Evolutionary conservation across 2,888 invertebrate genomes (phyloP), one percentile per base, ranked within the genome.

Genomic region (Tenthredo distinguenda): DNA sequence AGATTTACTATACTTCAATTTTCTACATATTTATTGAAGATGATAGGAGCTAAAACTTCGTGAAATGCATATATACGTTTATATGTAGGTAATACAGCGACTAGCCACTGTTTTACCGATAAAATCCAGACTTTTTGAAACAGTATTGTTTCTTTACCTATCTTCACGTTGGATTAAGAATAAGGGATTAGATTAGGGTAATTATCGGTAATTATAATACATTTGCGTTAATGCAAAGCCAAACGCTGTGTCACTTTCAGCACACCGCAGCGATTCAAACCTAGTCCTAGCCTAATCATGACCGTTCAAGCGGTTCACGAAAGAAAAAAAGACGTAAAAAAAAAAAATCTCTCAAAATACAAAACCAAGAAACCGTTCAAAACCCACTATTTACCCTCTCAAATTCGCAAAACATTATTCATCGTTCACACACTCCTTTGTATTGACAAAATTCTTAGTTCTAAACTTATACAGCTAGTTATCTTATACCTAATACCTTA

Each of bases 381-480:
- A 68, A 34, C 7, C 68, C 43, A 74, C 12, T 21, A 40, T 43
- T 9, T 47, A 74, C 26, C 74, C n/a, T 43, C 74, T 74, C 43
- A 31, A 68, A 68, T 34, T 68, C 68, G 34, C 34, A 74, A 47
- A 74, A 74, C 74, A 74, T 21, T 74, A 74, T n/a, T 55, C 55
- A 55, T 77, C 55, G 31, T 15, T 50, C 50, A 55, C 77, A 77
- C 55, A 77, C 47, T 77, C 50, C 55, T 77, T 55, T 55, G 55
- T 81, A 81, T 81, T 81, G 62, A 58, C 58, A 62, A 81, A 58
- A 34, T 81, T 21, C 81, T 62, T 81, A 81, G n/a, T 77, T 15
- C 40, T 81, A 62, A 31, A 77, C 76, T 77, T 77, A 55, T 37
- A 12, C 21, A 81, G 18, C 77, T 81, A 65, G n/a, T 55, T 55